Percentiles rank a stretch among this genome's conserved stretches.
Evolutionary conservation across 2,113 vertebrate species (phyloP).

Genomic region (Nansenia antarctica): DNA sequence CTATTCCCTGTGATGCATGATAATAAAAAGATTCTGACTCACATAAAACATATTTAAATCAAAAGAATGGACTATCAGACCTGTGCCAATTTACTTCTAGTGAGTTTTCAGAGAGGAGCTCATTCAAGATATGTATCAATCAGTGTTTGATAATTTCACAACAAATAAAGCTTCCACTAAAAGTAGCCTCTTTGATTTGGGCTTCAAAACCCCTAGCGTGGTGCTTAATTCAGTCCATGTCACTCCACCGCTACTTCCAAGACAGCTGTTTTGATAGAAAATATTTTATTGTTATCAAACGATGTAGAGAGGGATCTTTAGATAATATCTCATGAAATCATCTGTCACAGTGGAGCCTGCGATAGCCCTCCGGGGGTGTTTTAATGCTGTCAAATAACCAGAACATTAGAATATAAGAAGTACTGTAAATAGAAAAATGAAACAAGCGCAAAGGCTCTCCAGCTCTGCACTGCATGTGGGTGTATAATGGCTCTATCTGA

Average conservation of each 20-base stretch:
- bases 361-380: neutral
- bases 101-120: constrained; percentile 1
- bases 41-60: constrained; percentile 13
- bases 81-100: constrained; percentile 14
- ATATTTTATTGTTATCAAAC: neutral
- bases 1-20: neutral
- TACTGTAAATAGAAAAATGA: neutral
- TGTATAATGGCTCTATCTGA: too few relatives aligned
- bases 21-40: constrained; percentile 2
- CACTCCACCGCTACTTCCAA: neutral
- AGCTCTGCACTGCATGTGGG: constrained; percentile 1
- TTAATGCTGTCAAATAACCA: neutral
- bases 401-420: neutral
- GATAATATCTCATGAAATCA: neutral
- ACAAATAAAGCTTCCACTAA: constrained; percentile 34
- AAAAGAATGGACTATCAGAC: constrained; percentile 21
- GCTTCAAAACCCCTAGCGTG: constrained; percentile 16
- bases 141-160: constrained; percentile 25
- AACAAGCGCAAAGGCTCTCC: neutral
- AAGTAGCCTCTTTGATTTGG: constrained; percentile 33
- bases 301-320: neutral
- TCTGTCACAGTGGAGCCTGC: neutral
- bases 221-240: constrained; percentile 20
- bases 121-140: constrained; percentile 27
- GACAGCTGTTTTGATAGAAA: neutral